phyloP scores from a whole-genome alignment of 2,113 vertebrate species.

The Vidua macroura region DNA sequence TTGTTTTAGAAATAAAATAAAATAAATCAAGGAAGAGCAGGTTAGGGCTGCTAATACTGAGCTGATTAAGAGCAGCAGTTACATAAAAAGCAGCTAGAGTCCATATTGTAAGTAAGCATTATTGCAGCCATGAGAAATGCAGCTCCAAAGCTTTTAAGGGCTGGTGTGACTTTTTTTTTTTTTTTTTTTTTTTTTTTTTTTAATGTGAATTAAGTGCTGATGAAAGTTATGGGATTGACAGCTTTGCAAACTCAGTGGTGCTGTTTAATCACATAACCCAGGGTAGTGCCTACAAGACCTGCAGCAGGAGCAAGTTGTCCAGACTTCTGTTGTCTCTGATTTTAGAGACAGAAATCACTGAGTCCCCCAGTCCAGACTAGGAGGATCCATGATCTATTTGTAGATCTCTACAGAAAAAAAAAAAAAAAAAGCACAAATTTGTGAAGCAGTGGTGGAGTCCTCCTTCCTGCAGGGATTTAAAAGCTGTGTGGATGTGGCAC shows the following conservation, averaged over 20 bases:
- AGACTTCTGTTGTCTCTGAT: neutral
- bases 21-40: conserved; percentile 55
- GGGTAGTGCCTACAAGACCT: neutral
- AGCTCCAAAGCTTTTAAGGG: conserved; percentile 54
- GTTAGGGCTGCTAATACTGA: conserved; percentile 56
- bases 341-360: neutral
- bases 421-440: neutral
- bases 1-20: conserved; percentile 63
- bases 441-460: neutral
- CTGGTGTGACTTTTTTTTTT: neutral
- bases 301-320: neutral
- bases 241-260: neutral
- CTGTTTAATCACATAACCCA: neutral
- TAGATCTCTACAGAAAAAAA: neutral
- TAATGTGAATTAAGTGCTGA: conserved; percentile 28
- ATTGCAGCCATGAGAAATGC: conserved; percentile 38
- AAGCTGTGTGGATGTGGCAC: neutral
- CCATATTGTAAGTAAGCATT: conserved; percentile 50
- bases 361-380: neutral
- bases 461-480: neutral
- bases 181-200: neutral
- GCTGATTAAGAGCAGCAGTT: conserved; percentile 62
- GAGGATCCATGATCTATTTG: neutral
- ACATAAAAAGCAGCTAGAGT: conserved; percentile 51
- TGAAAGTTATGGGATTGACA: conserved; percentile 28